Evolutionary conservation across 2,888 invertebrate species (phyloP), one percentile per base, ranked within the genome.

Genomic region (Stenchaetothrips biformis): DNA sequence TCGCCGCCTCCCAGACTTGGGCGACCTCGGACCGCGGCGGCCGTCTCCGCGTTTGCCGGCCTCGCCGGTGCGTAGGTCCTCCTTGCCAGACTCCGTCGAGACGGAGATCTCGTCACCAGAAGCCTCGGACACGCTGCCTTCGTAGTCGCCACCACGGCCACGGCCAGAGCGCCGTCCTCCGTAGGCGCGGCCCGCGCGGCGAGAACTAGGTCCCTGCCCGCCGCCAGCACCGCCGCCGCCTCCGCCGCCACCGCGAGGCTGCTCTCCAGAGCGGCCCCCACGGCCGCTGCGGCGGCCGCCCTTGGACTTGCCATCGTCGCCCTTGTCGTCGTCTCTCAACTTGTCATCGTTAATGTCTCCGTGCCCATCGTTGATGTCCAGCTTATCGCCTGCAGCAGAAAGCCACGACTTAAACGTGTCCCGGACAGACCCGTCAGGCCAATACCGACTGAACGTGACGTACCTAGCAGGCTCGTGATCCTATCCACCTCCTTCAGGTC

Each of bases 41-140:
- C 21, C 67, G 9, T 21, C 9, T 53, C 79, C 48, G 62, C 47
- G 48, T 81, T 81, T 16, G 79, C 37, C 48, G n/a, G 48, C 78
- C 47, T 62, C 79, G 74, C 13, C 79, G 48, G 27, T 67, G 78
- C 74, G 62, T 80, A 78, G 78, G 86, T 90, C 86, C 87, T 90
- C 85, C 89, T 90, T 86, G 85, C 88, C 86, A 86, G 90, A 87
- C 86, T 91, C 86, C 84, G 90, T 86, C 84, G 91, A 83, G 84
- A 89, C 89, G 47, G 89, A 90, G 47, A 90, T 88, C 83, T 93
- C 93, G 82, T 94, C 94, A 3, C 92, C 92, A 37, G 94, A 93
- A 62, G 91, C 91, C 84, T 94, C 94, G 0, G 93, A 93, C 85
- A 94, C 94, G 18, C 93, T 92, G 79, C 83, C 86, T 83, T 82